Evolutionary conservation across 2,113 vertebrate species (phyloP).

Genomic region (Microcebus tavaratra): DNA sequence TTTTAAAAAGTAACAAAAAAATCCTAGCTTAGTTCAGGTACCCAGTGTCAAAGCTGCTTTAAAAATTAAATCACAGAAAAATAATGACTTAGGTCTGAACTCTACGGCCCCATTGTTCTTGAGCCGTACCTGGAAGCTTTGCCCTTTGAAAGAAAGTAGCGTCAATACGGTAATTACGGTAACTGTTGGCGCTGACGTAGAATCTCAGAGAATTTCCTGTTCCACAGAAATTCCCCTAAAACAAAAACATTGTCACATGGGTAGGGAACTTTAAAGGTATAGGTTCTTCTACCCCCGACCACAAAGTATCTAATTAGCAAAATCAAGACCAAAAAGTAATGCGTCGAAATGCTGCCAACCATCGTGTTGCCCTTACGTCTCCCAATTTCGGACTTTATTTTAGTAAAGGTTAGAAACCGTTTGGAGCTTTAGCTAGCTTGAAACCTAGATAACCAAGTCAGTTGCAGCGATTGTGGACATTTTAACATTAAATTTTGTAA

Average conservation of each 20-base stretch:
- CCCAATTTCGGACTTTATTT: not conserved
- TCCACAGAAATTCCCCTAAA: not conserved
- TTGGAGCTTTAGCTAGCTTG: not conserved
- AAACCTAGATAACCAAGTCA: not conserved
- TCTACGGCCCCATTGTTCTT: no score
- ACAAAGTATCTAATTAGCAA: not conserved
- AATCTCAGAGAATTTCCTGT: slow-evolving; percentile 9
- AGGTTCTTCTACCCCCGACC: not conserved
- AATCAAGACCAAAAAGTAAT: not conserved
- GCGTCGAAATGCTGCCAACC: not conserved
- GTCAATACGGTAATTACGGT: slow-evolving; percentile 45
- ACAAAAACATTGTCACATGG: slow-evolving; percentile 37
- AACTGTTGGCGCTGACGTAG: not conserved
- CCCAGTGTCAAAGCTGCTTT: not conserved
- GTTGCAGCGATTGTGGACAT: not conserved
- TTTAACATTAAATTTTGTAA: not conserved
- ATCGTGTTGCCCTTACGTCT: not conserved
- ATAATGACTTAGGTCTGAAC: not conserved
- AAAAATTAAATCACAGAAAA: not conserved
- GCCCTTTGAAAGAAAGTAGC: not conserved
- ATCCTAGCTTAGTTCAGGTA: not conserved
- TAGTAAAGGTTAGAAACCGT: not conserved
- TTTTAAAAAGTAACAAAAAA: not conserved
- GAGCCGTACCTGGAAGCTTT: not conserved
- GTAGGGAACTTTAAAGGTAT: not conserved